These are phyloP conservation scores for Neoaliturus tenellus DNA, from an alignment of 2,888 invertebrate genomes.

Conservation along the genomic window DNA sequence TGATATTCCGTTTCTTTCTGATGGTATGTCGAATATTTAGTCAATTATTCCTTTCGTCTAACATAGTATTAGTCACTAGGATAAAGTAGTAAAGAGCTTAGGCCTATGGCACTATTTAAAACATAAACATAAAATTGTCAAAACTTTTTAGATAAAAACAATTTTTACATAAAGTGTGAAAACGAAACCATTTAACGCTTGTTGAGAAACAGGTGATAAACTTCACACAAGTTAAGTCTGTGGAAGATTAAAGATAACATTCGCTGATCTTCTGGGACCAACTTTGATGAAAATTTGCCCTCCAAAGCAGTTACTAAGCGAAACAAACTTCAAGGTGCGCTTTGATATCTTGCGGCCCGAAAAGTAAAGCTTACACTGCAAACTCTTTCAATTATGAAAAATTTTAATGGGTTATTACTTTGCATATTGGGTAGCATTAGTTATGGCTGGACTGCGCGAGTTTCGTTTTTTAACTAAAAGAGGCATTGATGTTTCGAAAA, in stretches of 20 bases:
- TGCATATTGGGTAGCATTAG: background rate
- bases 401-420: slow-evolving; percentile 1
- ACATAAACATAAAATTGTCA: too few relatives aligned
- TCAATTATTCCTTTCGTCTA: too few relatives aligned
- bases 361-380: slow-evolving; percentile 11
- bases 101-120: too few relatives aligned
- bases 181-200: background rate
- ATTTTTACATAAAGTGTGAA: background rate
- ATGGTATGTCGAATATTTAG: too few relatives aligned
- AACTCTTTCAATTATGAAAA: slow-evolving; percentile 1
- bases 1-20: too few relatives aligned
- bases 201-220: slow-evolving; percentile 63
- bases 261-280: slow-evolving; percentile 3
- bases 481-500: background rate
- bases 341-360: background rate
- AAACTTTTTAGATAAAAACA: too few relatives aligned
- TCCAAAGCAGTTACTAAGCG: slow-evolving; percentile 9
- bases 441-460: background rate
- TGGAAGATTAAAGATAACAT: background rate
- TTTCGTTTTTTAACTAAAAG: too few relatives aligned
- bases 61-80: too few relatives aligned
- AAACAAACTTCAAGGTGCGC: slow-evolving; percentile 20
- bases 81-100: too few relatives aligned
- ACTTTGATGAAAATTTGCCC: slow-evolving; percentile 30
- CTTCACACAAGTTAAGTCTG: background rate